Percentiles rank a stretch among this genome's conserved stretches.
These are phyloP conservation scores for Amphiduros pacificus DNA, from an alignment of 2,888 invertebrate species.

Conservation along the genomic window DNA sequence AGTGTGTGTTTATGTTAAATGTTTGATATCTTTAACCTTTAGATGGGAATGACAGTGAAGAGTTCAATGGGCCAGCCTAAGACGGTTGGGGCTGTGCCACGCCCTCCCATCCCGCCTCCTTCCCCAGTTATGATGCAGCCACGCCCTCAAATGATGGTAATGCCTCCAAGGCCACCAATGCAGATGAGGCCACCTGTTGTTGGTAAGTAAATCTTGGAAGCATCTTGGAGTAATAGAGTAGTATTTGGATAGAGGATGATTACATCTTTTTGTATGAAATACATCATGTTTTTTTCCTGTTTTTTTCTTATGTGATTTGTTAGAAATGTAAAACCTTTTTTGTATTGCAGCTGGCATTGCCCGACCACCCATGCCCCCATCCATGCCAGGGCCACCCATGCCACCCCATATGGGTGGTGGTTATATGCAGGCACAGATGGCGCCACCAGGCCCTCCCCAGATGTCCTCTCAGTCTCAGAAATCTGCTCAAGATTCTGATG, in stretches of 20 bases:
- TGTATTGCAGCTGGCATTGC: constrained; percentile 40
- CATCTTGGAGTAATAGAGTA: background rate
- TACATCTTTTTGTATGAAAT: too few species aligned
- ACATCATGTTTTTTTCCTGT: too few species aligned
- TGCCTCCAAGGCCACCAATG: constrained; percentile 17
- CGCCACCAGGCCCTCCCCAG: too few species aligned
- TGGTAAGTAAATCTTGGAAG: background rate
- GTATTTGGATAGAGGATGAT: too few species aligned
- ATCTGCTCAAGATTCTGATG: constrained; percentile 66
- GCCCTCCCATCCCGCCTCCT: background rate
- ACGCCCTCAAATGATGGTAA: constrained; percentile 17
- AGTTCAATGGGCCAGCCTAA: constrained; percentile 34
- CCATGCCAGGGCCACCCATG: constrained; percentile 31
- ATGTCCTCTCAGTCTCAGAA: constrained; percentile 17
- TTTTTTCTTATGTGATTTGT: too few species aligned
- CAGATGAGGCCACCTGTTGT: constrained; percentile 2
- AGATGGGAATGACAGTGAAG: too few species aligned
- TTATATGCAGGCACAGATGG: too few species aligned
- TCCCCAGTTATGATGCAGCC: constrained; percentile 5
- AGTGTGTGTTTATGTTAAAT: too few species aligned
- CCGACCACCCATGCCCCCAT: constrained; percentile 44
- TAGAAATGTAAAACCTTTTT: background rate
- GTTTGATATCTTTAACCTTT: too few species aligned
- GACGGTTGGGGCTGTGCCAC: background rate
- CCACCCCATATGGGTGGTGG: too few species aligned